Conservation (phyloP, 2,888 invertebrate species). For the Dinocampus coccinellae region DNA sequence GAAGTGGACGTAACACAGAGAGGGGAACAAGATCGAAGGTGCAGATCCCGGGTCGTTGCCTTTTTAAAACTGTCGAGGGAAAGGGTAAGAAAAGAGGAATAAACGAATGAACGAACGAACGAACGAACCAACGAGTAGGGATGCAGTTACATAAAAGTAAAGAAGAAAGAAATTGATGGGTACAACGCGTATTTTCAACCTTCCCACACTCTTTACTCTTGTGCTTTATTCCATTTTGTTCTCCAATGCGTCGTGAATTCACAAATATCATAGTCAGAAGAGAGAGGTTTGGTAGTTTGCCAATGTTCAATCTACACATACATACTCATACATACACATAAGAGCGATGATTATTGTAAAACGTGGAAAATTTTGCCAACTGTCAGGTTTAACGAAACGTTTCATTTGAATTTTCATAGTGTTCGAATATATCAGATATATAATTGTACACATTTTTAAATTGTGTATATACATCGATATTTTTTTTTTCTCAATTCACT, state of each 20-base stretch:
- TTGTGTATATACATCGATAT: background rate
- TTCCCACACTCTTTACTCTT: background rate
- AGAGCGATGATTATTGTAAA: slow-evolving; percentile 8
- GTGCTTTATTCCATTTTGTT: background rate
- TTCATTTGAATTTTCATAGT: slow-evolving; percentile 17
- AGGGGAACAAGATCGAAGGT: slow-evolving; percentile 1
- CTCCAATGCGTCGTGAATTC: slow-evolving; percentile 9
- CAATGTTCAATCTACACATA: slow-evolving; percentile 25
- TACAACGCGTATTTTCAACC: slow-evolving; percentile 34
- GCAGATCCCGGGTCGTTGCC: slow-evolving; percentile 12
- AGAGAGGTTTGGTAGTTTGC: slow-evolving; percentile 42
- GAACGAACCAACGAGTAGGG: no score
- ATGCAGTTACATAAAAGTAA: slow-evolving; percentile 43
- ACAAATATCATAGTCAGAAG: slow-evolving; percentile 43
- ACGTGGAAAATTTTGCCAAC: slow-evolving; percentile 19
- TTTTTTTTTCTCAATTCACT: background rate
- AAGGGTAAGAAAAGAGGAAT: background rate
- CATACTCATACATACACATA: background rate
- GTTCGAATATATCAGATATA: background rate
- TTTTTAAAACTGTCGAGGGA: background rate
- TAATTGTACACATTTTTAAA: no score
- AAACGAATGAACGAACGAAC: no score
- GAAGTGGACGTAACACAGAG: background rate
- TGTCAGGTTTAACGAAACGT: slow-evolving; percentile 25
- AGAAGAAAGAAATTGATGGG: slow-evolving; percentile 46